Evolutionary conservation across 2,113 vertebrate genomes (phyloP), one percentile per base, ranked within the genome.

Genomic region (Henicopernis longicauda): DNA sequence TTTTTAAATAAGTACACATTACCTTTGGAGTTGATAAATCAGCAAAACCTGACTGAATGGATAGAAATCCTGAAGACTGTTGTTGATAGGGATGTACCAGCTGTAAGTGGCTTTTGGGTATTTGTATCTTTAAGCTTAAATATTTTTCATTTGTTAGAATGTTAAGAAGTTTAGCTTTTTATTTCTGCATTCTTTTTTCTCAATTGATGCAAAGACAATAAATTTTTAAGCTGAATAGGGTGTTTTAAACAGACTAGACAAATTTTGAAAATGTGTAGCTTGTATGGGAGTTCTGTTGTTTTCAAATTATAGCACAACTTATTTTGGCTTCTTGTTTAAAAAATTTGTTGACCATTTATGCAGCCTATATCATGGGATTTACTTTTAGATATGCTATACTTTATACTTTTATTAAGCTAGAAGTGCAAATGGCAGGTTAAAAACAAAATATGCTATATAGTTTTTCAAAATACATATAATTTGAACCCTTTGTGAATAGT

Each of bases 1-100:
- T 52, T 66, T 58, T 16, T 8, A 6, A 23, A 57, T 55, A 74
- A 96, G 99, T 99, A 99, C 96, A 99, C 99, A 8, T 98, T 99
- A 71, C 99, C 99, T 14, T 97, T 99, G 98, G 99, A 99, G 93
- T 98, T 99, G 96, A 99, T 99, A 98, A 99, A 99, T 97, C 98
- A 99, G 96, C 99, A 99, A 97, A 99, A 99, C 93, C 98, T 99
- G 97, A 98, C 99, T 10, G 99, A 99, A 84, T 99, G 99, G 99
- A 99, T 99, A 98, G 99, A 99, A 98, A 99, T 99, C 94, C 97
- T 99, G 96, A 99, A 99, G 98, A 99, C 99, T 3, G 99, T 99
- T 82, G 99, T 99, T 7, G 99, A 99, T 86, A 98, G 99, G 90
- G 99, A 99, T 91, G 99, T 99, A 57, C 99, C 99, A 94, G 99